Conservation (phyloP, 1,140 invertebrate genomes). For the Trichonephila clavata region DNA sequence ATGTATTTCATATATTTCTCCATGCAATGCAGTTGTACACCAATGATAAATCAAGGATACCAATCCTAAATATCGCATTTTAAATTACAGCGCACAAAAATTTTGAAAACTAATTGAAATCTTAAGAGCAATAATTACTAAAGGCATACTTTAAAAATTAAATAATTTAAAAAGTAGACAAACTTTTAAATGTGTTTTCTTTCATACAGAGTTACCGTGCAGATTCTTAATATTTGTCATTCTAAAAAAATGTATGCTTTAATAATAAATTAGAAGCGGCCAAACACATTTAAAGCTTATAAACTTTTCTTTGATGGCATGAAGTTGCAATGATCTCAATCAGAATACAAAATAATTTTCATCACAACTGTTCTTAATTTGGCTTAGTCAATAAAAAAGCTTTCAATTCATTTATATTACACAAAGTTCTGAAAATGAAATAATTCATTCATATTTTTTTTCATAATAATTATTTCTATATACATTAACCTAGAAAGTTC, state of each 20-base stretch:
- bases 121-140: neutral
- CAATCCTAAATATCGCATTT: neutral
- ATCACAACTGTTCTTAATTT: slow-evolving; percentile 28
- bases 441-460: neutral
- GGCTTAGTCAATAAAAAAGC: slow-evolving; percentile 18
- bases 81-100: neutral
- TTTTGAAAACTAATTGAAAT: neutral
- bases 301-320: neutral
- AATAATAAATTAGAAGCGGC: neutral
- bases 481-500: slow-evolving; percentile 26
- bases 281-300: neutral
- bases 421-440: neutral
- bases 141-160: slow-evolving; percentile 2
- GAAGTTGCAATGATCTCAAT: neutral
- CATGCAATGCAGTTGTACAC: neutral
- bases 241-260: neutral
- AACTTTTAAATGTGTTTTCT: neutral
- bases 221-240: neutral
- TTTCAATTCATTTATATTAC: neutral
- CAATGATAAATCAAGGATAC: slow-evolving; percentile 11
- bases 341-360: slow-evolving; percentile 41
- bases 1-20: slow-evolving; percentile 15
- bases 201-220: neutral
- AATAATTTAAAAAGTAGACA: neutral
- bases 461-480: slow-evolving; percentile 43